phyloP scores from a whole-genome alignment of 2,113 vertebrate genomes.

The Anarrhichthys ocellatus region DNA sequence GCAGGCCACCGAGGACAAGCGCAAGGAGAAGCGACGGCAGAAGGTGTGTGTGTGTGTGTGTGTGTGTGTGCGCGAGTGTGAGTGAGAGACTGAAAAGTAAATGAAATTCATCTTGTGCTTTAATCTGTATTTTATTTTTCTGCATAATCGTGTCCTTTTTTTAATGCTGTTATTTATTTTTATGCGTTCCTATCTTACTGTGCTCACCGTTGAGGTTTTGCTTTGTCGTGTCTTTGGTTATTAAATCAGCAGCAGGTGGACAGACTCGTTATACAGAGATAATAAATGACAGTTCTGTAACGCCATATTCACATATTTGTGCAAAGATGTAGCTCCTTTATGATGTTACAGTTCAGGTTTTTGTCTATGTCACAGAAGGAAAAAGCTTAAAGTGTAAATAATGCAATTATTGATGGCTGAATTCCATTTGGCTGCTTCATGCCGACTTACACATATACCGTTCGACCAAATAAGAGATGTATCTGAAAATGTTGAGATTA shows the following conservation, averaged over 20 bases:
- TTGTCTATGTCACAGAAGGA: no score
- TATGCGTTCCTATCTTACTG: conserved; percentile 25
- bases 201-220: conserved; percentile 51
- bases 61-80: background rate
- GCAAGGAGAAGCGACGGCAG: conserved; percentile 93
- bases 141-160: conserved; percentile 16
- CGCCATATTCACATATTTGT: background rate
- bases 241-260: conserved; percentile 28
- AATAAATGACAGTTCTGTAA: background rate
- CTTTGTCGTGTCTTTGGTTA: conserved; percentile 37
- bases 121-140: conserved; percentile 38
- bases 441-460: no score
- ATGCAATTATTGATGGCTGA: background rate
- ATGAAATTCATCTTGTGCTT: conserved; percentile 54
- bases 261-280: conserved; percentile 12
- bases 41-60: conserved; percentile 81
- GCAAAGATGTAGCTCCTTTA: background rate
- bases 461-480: no score
- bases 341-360: no score
- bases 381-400: background rate
- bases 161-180: conserved; percentile 45
- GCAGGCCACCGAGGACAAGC: conserved; percentile 94
- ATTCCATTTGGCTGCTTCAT: no score
- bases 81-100: background rate
- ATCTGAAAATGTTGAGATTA: no score